phyloP scores from a whole-genome alignment of 2,113 vertebrate species.

The Silurus glanis region DNA sequence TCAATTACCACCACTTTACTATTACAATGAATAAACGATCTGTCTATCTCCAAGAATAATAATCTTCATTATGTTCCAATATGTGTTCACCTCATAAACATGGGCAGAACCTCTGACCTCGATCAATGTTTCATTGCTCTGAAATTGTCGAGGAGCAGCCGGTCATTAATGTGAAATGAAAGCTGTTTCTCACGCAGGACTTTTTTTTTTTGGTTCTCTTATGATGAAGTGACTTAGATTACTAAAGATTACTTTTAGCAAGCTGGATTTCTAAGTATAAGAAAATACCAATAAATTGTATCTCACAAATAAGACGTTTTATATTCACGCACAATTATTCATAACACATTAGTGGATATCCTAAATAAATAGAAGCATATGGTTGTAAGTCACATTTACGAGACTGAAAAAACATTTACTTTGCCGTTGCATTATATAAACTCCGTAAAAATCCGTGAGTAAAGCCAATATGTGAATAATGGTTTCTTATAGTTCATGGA shows the following conservation, averaged over 20 bases:
- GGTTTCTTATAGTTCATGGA: not conserved
- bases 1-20: conserved; percentile 13
- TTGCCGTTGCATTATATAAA: not conserved
- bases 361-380: not conserved
- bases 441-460: not conserved
- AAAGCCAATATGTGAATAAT: too few species aligned
- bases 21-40: conserved; percentile 48
- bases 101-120: conserved; percentile 28
- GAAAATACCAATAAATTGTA: not conserved
- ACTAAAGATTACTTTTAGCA: not conserved
- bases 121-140: conserved; percentile 49
- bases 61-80: conserved; percentile 51
- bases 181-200: not conserved
- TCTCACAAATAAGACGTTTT: not conserved
- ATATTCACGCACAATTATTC: not conserved
- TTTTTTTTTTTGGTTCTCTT: not conserved
- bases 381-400: not conserved
- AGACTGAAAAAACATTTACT: not conserved
- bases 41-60: conserved; percentile 37
- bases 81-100: conserved; percentile 35
- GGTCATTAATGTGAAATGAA: conserved; percentile 40
- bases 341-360: not conserved
- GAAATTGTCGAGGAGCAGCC: conserved; percentile 35
- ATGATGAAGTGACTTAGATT: not conserved
- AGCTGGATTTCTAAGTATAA: not conserved